Conservation (phyloP, 2,888 invertebrate genomes). For the Drosophila lutescens region DNA sequence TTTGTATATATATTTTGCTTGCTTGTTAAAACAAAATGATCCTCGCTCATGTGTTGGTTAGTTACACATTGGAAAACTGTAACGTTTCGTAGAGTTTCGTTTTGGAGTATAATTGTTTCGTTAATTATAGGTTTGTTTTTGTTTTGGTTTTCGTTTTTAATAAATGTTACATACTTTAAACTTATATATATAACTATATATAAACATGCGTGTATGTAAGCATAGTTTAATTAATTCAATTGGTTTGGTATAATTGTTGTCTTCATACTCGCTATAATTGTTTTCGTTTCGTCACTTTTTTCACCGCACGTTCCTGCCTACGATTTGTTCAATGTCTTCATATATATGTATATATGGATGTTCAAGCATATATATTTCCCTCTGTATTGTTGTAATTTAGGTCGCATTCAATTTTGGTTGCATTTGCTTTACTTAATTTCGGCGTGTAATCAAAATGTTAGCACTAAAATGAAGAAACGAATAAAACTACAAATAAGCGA, state of each 20-base stretch:
- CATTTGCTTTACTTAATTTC: constrained; percentile 45
- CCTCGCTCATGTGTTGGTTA: constrained; percentile 30
- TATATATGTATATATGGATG: constrained; percentile 53
- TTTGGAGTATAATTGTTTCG: constrained; percentile 72
- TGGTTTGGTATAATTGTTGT: constrained; percentile 72
- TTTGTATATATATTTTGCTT: constrained; percentile 28
- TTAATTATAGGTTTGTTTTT: constrained; percentile 58
- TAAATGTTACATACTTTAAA: constrained; percentile 67
- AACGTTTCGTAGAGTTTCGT: constrained; percentile 70
- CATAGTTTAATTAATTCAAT: constrained; percentile 74
- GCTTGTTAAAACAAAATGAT: constrained; percentile 38
- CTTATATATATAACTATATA: constrained; percentile 41
- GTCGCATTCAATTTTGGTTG: constrained; percentile 57
- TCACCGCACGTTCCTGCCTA: constrained; percentile 85
- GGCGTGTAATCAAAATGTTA: constrained; percentile 38
- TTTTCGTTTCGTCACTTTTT: constrained; percentile 62
- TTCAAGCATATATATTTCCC: constrained; percentile 53
- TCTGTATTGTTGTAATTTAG: constrained; percentile 70
- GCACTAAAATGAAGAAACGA: constrained; percentile 15
- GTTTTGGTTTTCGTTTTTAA: constrained; percentile 40
- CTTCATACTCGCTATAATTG: constrained; percentile 66
- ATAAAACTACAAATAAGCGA: constrained; percentile 14
- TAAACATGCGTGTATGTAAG: constrained; percentile 51
- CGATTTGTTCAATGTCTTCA: constrained; percentile 83
- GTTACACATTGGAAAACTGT: constrained; percentile 66